Evolutionary conservation across 2,113 vertebrate species (phyloP), one percentile per base, ranked within the genome.

Genomic region (Meriones unguiculatus): DNA sequence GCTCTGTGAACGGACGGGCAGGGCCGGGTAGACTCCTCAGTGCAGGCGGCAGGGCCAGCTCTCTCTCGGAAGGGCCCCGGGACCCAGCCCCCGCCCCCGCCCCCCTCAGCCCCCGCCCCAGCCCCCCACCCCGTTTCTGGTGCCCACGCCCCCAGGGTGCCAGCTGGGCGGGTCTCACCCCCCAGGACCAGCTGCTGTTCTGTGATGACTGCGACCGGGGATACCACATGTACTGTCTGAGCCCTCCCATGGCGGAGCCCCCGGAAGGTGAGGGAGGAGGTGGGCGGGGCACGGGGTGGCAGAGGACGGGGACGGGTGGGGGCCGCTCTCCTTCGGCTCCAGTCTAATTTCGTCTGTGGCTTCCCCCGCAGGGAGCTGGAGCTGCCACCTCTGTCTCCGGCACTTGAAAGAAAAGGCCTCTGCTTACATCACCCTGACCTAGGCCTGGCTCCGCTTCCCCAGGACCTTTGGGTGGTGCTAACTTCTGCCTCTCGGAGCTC

Each of bases 221-320:
- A 76, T 99, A 99, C 98, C 99, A 99, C 97, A 99, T 99, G 99
- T 99, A 99, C 98, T 99, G 99, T 97, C 99, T 99, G 98, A 99
- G 99, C 90, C 99, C 99, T 41, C 99, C 99, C n/a, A 99, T 99
- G 99, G 99, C 99, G 10, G 99, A 99, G 97, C 99, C 99, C 92
- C 99, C 99, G 0, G 99, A 99, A 98, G 99, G 99, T 99, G 98
- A 88, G 99, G 50, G 92, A 35, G 54, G 41, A 73, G 80, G 67
- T 11, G 77, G 85, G 89, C 25, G 62, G 18, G 75, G 2, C 38
- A 2, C 0, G 4, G 41, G 82, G 73, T 64, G 54, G 54, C n/a
- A n/a, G 41, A 41, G 75, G 65, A 11, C 14, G 32, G 82, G 41
- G 8, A 59, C 76, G 72, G 72, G 50, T 10, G 2, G 35, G 65